These are phyloP conservation scores for Austrofundulus limnaeus DNA, from an alignment of 2,113 vertebrate species.

Conservation along the genomic window DNA sequence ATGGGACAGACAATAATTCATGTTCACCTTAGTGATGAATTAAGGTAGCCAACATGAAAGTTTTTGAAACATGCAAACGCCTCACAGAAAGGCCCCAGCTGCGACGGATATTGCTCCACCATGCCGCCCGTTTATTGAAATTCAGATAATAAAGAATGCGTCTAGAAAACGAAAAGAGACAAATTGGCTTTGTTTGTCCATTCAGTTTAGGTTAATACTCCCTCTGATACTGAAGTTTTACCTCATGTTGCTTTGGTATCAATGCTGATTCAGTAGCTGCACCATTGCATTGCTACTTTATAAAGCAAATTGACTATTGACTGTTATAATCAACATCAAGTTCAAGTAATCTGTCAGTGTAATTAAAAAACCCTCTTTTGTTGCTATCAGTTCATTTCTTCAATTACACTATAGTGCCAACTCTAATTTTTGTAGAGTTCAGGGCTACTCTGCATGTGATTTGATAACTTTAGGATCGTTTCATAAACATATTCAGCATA, in stretches of 20 bases:
- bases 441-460: neutral
- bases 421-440: neutral
- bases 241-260: neutral
- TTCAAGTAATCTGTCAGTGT: neutral
- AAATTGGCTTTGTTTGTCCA: neutral
- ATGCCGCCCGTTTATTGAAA: no score
- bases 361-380: constrained; percentile 2
- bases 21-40: no score
- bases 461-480: no score
- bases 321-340: constrained; percentile 13
- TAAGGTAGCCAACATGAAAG: no score
- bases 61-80: no score
- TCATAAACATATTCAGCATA: neutral
- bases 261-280: neutral
- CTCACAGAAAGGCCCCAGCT: no score
- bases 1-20: no score
- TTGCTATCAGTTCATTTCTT: neutral
- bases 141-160: neutral
- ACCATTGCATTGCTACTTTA: neutral
- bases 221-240: constrained; percentile 4
- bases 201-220: neutral
- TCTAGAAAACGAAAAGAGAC: neutral
- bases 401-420: neutral
- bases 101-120: no score
- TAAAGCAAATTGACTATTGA: neutral